Conservation (phyloP, 2,797 vertebrate species). For the Sebastes oblongus region DNA sequence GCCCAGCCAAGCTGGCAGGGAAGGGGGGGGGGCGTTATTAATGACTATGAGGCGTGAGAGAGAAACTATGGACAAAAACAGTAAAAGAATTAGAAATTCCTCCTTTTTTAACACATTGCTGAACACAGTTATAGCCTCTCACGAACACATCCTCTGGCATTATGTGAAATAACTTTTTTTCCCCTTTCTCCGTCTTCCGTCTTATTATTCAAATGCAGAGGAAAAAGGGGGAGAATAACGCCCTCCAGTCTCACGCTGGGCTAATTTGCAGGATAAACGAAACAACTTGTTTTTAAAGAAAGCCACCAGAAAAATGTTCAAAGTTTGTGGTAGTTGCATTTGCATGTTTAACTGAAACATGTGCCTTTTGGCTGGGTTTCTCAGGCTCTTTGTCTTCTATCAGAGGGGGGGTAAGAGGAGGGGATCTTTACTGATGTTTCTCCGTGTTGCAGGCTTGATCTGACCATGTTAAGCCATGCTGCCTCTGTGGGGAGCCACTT, state of each 20-base stretch:
- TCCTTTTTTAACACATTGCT: slow-evolving; percentile 26
- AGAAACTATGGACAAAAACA: slow-evolving; percentile 18
- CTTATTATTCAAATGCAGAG: slow-evolving; percentile 67
- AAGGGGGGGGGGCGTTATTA: slow-evolving; percentile 27
- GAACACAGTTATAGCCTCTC: slow-evolving; percentile 42
- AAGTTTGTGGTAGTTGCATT: slow-evolving; percentile 47
- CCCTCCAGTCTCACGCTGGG: slow-evolving; percentile 58
- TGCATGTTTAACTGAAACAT: slow-evolving; percentile 62
- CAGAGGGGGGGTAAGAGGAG: background rate
- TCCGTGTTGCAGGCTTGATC: slow-evolving; percentile 22
- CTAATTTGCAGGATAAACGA: slow-evolving; percentile 72
- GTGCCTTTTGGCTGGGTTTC: slow-evolving; percentile 43
- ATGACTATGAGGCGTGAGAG: slow-evolving; percentile 32
- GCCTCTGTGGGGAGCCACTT: slow-evolving; percentile 21
- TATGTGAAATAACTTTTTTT: slow-evolving; percentile 40
- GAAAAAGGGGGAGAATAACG: slow-evolving; percentile 34
- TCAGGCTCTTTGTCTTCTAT: slow-evolving; percentile 36
- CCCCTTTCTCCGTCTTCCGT: slow-evolving; percentile 5
- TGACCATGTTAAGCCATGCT: slow-evolving; percentile 12
- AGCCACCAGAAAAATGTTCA: slow-evolving; percentile 47
- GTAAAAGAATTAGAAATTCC: slow-evolving; percentile 6
- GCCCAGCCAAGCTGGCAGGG: slow-evolving; percentile 28
- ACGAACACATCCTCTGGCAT: slow-evolving; percentile 64
- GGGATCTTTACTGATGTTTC: slow-evolving; percentile 23
- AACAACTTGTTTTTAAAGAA: slow-evolving; percentile 62